These are phyloP conservation scores for Cerastis leucographa DNA, from an alignment of 2,888 invertebrate species.

Conservation along the genomic window DNA sequence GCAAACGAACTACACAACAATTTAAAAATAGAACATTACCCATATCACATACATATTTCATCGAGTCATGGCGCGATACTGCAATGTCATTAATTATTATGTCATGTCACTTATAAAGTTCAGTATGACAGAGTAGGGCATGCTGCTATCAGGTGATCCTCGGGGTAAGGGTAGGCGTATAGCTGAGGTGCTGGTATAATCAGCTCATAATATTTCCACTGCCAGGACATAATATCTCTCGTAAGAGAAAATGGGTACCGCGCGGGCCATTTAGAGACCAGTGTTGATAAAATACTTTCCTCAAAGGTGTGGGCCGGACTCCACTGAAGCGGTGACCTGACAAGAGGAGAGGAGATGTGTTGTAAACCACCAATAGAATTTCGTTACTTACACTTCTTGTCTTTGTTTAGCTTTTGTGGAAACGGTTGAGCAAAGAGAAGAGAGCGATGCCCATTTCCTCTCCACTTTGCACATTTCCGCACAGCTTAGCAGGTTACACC, in stretches of 20 bases:
- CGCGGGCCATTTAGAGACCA: neutral
- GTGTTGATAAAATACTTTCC: neutral
- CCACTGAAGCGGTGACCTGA: no score
- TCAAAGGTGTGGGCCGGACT: no score
- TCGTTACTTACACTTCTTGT: no score
- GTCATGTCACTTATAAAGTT: neutral
- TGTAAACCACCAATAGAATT: no score
- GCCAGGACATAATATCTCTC: neutral
- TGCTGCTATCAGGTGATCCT: no score
- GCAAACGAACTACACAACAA: neutral
- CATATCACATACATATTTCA: neutral
- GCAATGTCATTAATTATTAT: slow-evolving; percentile 1
- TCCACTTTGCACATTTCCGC: no score
- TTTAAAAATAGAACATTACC: neutral
- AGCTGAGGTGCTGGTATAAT: neutral
- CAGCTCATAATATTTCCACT: neutral
- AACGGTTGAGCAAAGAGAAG: no score
- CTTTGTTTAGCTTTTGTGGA: no score
- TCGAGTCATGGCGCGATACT: neutral
- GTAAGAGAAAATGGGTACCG: neutral
- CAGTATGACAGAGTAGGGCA: neutral
- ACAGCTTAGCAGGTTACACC: no score
- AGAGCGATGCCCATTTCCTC: no score
- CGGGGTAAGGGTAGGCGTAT: neutral
- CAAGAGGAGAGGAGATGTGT: no score